phyloP scores from a whole-genome alignment of 1,140 invertebrate genomes.

The Lerema accius region DNA sequence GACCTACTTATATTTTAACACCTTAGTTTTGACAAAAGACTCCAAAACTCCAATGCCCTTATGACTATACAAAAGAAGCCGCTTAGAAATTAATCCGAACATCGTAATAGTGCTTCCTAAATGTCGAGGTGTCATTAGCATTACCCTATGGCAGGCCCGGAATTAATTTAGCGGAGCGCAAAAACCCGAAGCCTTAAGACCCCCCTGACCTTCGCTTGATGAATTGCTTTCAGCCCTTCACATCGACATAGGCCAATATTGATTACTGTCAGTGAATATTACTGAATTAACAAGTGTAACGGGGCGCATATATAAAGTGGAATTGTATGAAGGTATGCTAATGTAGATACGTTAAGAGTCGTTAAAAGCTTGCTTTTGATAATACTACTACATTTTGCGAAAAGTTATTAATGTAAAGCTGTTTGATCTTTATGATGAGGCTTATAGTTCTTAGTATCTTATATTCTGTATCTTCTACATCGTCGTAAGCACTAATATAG shows the following conservation, averaged over 20 bases:
- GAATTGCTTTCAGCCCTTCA: slow-evolving; percentile 13
- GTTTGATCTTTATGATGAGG: too few species aligned
- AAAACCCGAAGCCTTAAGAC: slow-evolving; percentile 15
- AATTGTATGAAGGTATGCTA: too few species aligned
- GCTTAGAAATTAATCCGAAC: background rate
- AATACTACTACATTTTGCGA: too few species aligned
- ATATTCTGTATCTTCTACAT: too few species aligned
- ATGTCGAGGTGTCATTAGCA: slow-evolving; percentile 10
- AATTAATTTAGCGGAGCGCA: slow-evolving; percentile 12
- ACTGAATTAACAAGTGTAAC: background rate
- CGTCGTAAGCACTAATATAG: too few species aligned
- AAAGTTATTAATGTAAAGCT: too few species aligned
- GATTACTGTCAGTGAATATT: slow-evolving; percentile 1
- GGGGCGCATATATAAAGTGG: too few species aligned
- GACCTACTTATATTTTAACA: too few species aligned
- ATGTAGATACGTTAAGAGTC: too few species aligned
- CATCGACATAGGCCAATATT: slow-evolving; percentile 8
- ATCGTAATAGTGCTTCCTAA: slow-evolving; percentile 8
- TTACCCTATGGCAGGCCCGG: slow-evolving; percentile 6
- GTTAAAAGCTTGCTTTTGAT: too few species aligned
- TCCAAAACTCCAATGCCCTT: background rate
- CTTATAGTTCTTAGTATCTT: too few species aligned
- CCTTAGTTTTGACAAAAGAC: background rate
- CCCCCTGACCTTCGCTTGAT: slow-evolving; percentile 14
- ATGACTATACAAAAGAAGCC: background rate